Conservation (phyloP, 30 jellyfish, hydroid and myxozoan genomes). For the Turritopsis rubra region DNA sequence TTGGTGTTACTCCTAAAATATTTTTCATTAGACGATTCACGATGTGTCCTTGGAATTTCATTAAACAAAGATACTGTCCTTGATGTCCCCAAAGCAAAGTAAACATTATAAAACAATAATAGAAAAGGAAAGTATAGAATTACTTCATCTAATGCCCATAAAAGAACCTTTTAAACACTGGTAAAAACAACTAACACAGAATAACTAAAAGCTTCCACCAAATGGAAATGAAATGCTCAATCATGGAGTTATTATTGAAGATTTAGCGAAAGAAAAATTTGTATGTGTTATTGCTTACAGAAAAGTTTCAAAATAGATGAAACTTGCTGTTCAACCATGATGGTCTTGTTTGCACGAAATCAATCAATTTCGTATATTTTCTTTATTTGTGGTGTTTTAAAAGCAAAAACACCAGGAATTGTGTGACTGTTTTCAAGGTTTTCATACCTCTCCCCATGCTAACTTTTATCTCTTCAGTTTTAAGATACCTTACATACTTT, state of each 20-base stretch:
- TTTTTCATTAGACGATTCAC: no score
- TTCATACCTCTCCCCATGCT: no score
- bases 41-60: no score
- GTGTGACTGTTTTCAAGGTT: no score
- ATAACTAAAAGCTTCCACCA: neutral
- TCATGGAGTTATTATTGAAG: neutral
- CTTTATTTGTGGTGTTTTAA: no score
- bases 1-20: no score
- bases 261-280: neutral
- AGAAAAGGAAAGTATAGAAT: neutral
- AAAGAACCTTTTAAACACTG: neutral
- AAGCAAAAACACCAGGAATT: no score
- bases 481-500: no score
- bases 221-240: neutral
- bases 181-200: neutral
- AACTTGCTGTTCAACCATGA: constrained; percentile 42
- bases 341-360: neutral
- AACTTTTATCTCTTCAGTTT: no score
- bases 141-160: neutral
- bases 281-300: neutral
- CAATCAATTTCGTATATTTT: no score
- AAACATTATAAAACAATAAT: neutral
- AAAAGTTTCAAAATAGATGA: constrained; percentile 21
- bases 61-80: no score
- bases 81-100: neutral